These are phyloP conservation scores for Ceramica pisi DNA, from an alignment of 2,888 invertebrate species.

Conservation along the genomic window DNA sequence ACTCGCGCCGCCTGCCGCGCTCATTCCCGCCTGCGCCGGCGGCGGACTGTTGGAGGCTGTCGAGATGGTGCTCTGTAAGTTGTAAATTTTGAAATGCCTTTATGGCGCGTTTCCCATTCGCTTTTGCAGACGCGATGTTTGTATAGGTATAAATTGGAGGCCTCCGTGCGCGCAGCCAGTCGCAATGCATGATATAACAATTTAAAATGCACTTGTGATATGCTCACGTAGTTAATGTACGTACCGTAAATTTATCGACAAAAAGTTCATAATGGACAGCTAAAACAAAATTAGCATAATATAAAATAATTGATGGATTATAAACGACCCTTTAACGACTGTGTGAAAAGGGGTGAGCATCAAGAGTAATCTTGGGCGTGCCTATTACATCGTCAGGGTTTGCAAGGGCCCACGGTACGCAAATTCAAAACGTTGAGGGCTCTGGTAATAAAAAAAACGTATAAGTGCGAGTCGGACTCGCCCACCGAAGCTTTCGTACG, in stretches of 20 bases:
- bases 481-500: too few species aligned
- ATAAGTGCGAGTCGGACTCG: too few species aligned
- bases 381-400: conserved; percentile 77
- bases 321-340: conserved; percentile 87
- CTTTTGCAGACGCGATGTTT: conserved; percentile 76
- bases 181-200: conserved; percentile 74
- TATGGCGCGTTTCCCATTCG: conserved; percentile 89
- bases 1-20: conserved; percentile 90
- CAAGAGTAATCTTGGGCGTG: conserved; percentile 80
- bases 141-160: conserved; percentile 74
- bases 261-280: conserved; percentile 64
- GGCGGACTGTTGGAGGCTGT: conserved; percentile 94
- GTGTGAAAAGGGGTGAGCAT: conserved; percentile 80
- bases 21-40: conserved; percentile 91
- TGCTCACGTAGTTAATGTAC: conserved; percentile 75
- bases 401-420: conserved; percentile 67
- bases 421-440: conserved; percentile 81
- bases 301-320: conserved; percentile 80
- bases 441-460: conserved; percentile 71
- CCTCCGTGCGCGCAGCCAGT: conserved; percentile 85
- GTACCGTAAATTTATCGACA: conserved; percentile 51
- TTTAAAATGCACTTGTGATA: conserved; percentile 68
- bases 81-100: conserved; percentile 91
- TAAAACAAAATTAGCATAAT: conserved; percentile 73
- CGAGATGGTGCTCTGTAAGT: conserved; percentile 92